phyloP scores from a whole-genome alignment of 2,888 invertebrate species.

The Acanthoscelides obtectus region DNA sequence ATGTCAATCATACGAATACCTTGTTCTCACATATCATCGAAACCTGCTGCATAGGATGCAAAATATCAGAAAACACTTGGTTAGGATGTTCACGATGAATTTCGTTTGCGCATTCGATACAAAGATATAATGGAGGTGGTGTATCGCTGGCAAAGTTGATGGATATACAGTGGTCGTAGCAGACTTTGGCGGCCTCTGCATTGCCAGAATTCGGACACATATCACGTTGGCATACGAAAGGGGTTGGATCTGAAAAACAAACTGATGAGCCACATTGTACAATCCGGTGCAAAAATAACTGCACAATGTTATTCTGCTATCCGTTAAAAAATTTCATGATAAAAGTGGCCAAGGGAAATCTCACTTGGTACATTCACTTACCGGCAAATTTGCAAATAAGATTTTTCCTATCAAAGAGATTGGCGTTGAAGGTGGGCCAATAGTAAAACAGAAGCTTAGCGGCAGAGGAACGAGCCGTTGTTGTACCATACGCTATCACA shows the following conservation, averaged over 20 bases:
- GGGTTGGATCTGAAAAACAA: slow-evolving; percentile 55
- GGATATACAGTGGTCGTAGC: slow-evolving; percentile 88
- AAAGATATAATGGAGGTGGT: slow-evolving; percentile 92
- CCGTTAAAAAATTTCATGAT: too few species aligned
- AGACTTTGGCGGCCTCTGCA: slow-evolving; percentile 88
- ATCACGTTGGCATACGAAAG: slow-evolving; percentile 86
- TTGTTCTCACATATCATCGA: slow-evolving; percentile 96
- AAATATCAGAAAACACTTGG: slow-evolving; percentile 78
- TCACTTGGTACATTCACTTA: slow-evolving; percentile 50
- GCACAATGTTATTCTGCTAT: too few species aligned
- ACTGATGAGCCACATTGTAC: too few species aligned
- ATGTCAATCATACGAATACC: slow-evolving; percentile 48
- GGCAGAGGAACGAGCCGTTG: slow-evolving; percentile 88
- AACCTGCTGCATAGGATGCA: slow-evolving; percentile 91
- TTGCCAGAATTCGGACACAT: slow-evolving; percentile 84
- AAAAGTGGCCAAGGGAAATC: too few species aligned
- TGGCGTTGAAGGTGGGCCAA: slow-evolving; percentile 97
- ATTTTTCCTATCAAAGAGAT: slow-evolving; percentile 84
- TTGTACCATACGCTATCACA: slow-evolving; percentile 95
- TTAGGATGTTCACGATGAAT: slow-evolving; percentile 84
- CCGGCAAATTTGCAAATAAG: slow-evolving; percentile 84
- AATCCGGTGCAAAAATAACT: too few species aligned
- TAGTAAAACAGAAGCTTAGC: slow-evolving; percentile 97
- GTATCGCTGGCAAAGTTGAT: slow-evolving; percentile 80
- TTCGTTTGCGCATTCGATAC: slow-evolving; percentile 93